phyloP scores from a whole-genome alignment of 2,797 vertebrate species.

The Acrocephalus scirpaceus region DNA sequence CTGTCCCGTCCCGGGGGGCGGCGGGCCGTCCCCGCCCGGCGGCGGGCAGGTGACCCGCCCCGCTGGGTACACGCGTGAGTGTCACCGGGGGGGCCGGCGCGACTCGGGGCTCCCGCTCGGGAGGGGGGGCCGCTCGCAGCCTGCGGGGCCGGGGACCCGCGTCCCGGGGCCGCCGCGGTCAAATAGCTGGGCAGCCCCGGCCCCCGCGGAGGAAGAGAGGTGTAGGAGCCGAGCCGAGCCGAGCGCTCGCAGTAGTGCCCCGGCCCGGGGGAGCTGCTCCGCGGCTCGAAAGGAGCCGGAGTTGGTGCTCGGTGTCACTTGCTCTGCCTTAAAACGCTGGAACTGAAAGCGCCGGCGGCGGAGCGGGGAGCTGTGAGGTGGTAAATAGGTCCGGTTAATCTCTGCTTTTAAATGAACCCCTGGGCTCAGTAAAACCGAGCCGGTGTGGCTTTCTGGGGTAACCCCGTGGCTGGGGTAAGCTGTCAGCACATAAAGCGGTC shows the following conservation, averaged over 20 bases:
- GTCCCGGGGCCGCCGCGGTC: not conserved
- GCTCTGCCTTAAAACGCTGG: not conserved
- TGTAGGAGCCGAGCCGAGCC: not conserved
- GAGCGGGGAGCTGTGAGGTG: conserved; percentile 24
- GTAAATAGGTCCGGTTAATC: conserved; percentile 27
- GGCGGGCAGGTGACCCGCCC: not conserved
- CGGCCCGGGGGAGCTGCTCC: not conserved
- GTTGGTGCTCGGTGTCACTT: not conserved
- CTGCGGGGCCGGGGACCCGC: not conserved
- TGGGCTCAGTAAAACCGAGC: conserved; percentile 47
- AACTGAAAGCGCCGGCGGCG: not conserved
- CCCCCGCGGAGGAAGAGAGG: not conserved
- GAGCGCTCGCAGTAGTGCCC: not conserved
- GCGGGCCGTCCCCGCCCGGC: not conserved
- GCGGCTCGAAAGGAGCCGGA: not conserved
- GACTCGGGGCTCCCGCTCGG: not conserved
- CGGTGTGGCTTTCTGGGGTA: conserved; percentile 59
- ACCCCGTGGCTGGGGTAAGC: conserved; percentile 66
- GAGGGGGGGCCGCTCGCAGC: not conserved
- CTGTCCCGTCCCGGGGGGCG: not conserved
- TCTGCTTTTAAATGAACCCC: conserved; percentile 26
- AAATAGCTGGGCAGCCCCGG: not conserved
- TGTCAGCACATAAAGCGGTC: conserved; percentile 68
- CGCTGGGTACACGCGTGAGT: not conserved
- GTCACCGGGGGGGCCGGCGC: not conserved